Conservation (phyloP, 2,113 vertebrate species). For the Ceyx margarethae region DNA sequence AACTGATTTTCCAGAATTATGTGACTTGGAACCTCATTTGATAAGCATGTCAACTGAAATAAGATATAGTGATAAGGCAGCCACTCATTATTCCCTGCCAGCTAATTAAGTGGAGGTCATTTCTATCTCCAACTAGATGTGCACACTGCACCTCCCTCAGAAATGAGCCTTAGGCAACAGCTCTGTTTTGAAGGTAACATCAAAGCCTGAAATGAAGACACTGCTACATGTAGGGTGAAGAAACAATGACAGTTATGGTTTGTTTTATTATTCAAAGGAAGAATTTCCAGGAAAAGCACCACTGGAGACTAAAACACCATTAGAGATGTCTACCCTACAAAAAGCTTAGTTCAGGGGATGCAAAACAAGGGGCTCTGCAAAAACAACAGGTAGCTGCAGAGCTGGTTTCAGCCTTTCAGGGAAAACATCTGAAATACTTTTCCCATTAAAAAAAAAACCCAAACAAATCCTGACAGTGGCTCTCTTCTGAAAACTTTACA, state of each 20-base stretch:
- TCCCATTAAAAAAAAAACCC: neutral
- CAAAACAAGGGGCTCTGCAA: neutral
- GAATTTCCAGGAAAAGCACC: neutral
- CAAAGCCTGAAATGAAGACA: neutral
- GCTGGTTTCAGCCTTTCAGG: neutral
- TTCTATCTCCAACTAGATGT: neutral
- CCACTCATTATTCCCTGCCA: neutral
- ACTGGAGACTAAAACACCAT: neutral
- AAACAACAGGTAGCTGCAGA: neutral
- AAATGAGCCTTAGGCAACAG: neutral
- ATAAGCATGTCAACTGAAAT: neutral
- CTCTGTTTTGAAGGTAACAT: neutral
- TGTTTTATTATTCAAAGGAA: slow-evolving; percentile 14
- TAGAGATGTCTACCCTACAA: neutral
- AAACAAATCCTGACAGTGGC: too few relatives aligned
- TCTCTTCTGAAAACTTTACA: neutral
- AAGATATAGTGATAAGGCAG: neutral
- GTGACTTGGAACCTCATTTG: neutral
- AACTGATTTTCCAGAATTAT: neutral
- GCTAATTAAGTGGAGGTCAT: slow-evolving; percentile 9
- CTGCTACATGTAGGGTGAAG: neutral
- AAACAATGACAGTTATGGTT: neutral
- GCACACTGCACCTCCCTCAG: neutral
- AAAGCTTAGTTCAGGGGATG: neutral
- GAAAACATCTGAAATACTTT: neutral